Evolutionary conservation across 2,113 vertebrate genomes (phyloP).

Genomic region (Semnornis frantzii): DNA sequence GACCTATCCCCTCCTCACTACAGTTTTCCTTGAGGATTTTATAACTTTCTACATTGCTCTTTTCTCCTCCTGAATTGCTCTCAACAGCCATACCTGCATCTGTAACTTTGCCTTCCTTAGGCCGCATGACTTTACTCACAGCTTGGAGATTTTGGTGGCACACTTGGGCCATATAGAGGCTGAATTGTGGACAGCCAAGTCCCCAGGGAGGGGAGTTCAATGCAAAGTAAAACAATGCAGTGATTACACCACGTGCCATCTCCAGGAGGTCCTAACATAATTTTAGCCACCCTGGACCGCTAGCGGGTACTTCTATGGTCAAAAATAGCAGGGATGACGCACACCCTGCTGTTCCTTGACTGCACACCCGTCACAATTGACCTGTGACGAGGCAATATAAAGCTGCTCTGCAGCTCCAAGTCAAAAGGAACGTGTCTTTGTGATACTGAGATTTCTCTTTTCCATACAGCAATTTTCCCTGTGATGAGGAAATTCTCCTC

Average conservation of each 20-base stretch:
- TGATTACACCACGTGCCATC: accelerated
- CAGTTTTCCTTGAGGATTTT: background rate
- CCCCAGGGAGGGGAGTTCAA: background rate
- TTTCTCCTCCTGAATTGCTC: background rate
- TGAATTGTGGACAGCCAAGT: accelerated
- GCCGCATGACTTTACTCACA: accelerated
- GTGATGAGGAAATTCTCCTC: background rate
- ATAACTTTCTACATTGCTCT: background rate
- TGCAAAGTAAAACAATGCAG: background rate
- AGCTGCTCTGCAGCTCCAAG: background rate
- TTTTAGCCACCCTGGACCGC: constrained; percentile 17
- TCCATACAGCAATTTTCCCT: background rate
- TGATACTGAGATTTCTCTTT: background rate
- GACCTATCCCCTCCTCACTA: background rate
- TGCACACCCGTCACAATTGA: background rate
- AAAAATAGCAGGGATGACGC: constrained; percentile 46
- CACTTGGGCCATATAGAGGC: accelerated
- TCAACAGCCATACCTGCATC: accelerated
- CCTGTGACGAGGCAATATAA: background rate
- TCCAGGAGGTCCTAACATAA: background rate
- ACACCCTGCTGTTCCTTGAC: background rate
- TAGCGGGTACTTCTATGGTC: background rate
- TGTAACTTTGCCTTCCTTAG: background rate
- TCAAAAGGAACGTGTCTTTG: background rate
- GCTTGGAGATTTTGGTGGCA: accelerated